phyloP scores from a whole-genome alignment of 2,888 invertebrate species.

The Dasypolia templi region DNA sequence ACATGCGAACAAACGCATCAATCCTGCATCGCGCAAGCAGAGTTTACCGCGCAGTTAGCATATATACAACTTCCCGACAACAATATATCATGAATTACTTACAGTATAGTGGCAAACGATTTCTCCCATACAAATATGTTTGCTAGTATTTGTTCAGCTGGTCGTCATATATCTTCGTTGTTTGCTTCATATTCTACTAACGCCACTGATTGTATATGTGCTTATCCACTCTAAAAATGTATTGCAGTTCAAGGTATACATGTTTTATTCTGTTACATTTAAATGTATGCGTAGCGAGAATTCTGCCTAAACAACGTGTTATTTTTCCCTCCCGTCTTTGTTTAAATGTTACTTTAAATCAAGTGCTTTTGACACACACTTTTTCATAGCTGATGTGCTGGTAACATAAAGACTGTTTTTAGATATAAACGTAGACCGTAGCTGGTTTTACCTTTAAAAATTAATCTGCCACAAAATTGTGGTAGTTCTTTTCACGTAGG shows the following conservation, averaged over 20 bases:
- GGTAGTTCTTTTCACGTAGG: background rate
- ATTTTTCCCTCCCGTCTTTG: background rate
- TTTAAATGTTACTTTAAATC: background rate
- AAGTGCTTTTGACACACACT: too few species aligned
- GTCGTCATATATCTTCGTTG: constrained; percentile 44
- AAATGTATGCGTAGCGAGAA: background rate
- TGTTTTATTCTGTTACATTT: background rate
- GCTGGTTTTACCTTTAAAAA: background rate
- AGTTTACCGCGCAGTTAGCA: too few species aligned
- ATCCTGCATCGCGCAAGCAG: too few species aligned
- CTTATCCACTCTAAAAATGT: constrained; percentile 30
- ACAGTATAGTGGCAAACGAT: constrained; percentile 41
- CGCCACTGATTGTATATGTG: constrained; percentile 38
- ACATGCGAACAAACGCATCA: too few species aligned
- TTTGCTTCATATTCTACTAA: constrained; percentile 49
- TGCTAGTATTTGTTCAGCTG: constrained; percentile 53
- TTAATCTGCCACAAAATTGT: background rate
- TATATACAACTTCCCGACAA: too few species aligned
- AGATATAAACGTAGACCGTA: background rate
- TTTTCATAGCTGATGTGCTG: background rate
- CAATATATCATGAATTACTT: constrained; percentile 39
- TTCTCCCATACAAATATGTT: constrained; percentile 35
- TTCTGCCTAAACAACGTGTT: background rate
- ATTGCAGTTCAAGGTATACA: constrained; percentile 1
- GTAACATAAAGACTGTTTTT: background rate